These are phyloP conservation scores for Atractosteus spatula DNA, from an alignment of 2,113 vertebrate species.

Conservation along the genomic window DNA sequence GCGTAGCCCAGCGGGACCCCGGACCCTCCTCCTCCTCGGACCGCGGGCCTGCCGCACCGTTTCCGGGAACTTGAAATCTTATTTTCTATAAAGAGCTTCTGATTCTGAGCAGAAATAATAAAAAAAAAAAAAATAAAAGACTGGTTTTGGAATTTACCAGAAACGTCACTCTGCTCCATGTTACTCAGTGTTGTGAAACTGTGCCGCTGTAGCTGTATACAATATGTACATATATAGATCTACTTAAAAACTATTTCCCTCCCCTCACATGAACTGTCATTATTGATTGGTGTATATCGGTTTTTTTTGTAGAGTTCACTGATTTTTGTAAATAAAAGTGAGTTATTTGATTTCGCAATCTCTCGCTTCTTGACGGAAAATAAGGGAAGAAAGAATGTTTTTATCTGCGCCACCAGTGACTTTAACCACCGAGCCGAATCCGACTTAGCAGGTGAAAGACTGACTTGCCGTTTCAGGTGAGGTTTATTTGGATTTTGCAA, in stretches of 20 bases:
- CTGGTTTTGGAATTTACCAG: not conserved
- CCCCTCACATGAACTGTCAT: constrained; percentile 28
- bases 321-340: constrained; percentile 55
- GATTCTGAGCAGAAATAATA: constrained; percentile 13
- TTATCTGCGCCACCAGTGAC: too few relatives aligned
- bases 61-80: constrained; percentile 28
- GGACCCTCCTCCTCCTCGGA: not conserved
- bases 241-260: constrained; percentile 15
- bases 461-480: constrained; percentile 16
- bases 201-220: constrained; percentile 42
- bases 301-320: constrained; percentile 36
- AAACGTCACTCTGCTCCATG: not conserved
- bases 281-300: constrained; percentile 34
- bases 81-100: constrained; percentile 19
- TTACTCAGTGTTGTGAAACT: constrained; percentile 30
- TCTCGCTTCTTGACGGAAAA: too few relatives aligned
- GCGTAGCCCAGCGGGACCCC: constrained; percentile 41
- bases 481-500: constrained; percentile 4
- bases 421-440: too few relatives aligned
- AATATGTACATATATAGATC: constrained; percentile 29
- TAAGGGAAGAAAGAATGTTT: too few relatives aligned
- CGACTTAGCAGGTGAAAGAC: too few relatives aligned
- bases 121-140: not conserved
- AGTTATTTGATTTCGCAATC: constrained; percentile 29
- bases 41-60: constrained; percentile 5